Evolutionary conservation across 2,113 vertebrate species (phyloP), one percentile per base, ranked within the genome.

Genomic region (Pelusios castaneus): DNA sequence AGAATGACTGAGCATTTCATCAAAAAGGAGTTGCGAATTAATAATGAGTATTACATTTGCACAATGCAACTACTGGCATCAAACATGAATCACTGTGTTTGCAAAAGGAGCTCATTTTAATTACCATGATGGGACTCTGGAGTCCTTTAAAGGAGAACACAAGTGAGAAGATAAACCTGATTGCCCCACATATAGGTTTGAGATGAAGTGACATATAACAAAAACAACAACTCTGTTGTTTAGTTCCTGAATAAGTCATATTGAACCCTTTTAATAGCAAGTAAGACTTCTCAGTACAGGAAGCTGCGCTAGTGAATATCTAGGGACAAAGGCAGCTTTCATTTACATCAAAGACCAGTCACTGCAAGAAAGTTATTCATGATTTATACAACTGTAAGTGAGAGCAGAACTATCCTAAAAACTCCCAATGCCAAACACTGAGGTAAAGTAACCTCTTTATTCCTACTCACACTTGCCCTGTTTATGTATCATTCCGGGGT

Each of bases 111-210:
- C 49, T 90, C 19, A 84, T 7, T 89, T 95, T 86, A 70, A 16
- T n/a, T 49, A 92, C 22, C 76, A 2, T 60, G 58, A 67, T 55
- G 47, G n/a, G 17, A 24, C 67, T 93, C 47, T 14, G 13, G 60
- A 92, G 41, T 87, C 31, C 45, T 51, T 73, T 92, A 56, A 84
- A 93, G 24, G 11, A 43, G 45, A 90, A 84, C 41, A 83, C 5
- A 75, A 45, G 49, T 60, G n/a, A 70, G 91, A 95, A 95, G 34
- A 92, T 93, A 91, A 94, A 96, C 94, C 21, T 96, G 31, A 84
- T 13, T 56, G 82, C 70, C 73, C 81, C 76, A 41, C 19, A 82
- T 95, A 91, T 6, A 89, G 54, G 34, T 91, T 90, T 93, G 96
- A 90, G 3, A 82, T 1, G 25, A 80, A 90, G 91, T 38, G 80